Conservation (phyloP, 1,140 invertebrate genomes). For the Acromyrmex echinatior region DNA sequence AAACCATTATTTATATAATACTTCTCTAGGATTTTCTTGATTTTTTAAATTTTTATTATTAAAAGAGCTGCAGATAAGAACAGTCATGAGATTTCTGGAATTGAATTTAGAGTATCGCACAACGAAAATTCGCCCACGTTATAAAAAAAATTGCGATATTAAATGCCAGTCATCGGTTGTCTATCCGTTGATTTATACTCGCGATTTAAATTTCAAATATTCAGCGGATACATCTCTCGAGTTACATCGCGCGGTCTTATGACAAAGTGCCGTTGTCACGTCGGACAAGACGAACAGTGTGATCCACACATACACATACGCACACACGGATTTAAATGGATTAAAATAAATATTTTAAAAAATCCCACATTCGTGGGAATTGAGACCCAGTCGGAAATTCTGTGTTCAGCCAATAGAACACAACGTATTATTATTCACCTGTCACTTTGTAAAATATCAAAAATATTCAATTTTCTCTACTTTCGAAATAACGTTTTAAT, state of each 20-base stretch:
- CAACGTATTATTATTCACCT: neutral
- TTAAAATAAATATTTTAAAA: conserved; percentile 62
- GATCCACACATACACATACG: neutral
- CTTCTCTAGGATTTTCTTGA: neutral
- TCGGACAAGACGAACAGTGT: conserved; percentile 69
- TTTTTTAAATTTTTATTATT: neutral
- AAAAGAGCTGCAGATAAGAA: conserved; percentile 3
- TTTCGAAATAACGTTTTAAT: conserved; percentile 7
- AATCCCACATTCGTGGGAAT: conserved; percentile 29
- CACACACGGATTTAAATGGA: neutral
- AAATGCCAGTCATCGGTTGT: conserved; percentile 58
- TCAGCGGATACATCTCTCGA: conserved; percentile 65
- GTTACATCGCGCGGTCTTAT: conserved; percentile 72
- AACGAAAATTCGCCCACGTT: conserved; percentile 46
- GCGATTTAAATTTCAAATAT: conserved; percentile 78
- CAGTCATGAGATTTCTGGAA: neutral
- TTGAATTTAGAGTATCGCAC: conserved; percentile 11
- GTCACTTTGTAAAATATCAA: neutral
- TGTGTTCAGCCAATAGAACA: neutral
- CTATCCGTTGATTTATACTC: conserved; percentile 66
- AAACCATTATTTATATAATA: neutral
- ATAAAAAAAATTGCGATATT: conserved; percentile 50
- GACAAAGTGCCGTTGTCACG: conserved; percentile 77
- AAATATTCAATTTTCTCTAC: neutral
- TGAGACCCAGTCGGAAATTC: neutral